Percentiles rank a stretch among this genome's conserved stretches.
Evolutionary conservation across 2,888 invertebrate genomes (phyloP).

Genomic region (Pollenia griseotomentosa): DNA sequence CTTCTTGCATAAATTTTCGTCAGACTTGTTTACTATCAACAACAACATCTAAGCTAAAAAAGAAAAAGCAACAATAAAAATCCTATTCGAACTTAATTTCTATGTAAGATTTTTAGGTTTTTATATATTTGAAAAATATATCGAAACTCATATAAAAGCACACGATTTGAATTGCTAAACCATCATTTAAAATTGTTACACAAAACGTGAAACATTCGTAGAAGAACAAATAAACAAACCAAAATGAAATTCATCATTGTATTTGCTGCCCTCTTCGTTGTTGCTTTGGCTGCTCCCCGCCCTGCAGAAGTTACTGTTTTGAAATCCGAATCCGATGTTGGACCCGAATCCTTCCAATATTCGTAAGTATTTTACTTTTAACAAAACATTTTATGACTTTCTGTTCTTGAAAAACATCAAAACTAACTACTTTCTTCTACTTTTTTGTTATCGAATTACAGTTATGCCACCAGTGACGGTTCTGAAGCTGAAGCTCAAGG

Average conservation of each 20-base stretch:
- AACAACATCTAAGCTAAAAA: background rate
- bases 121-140: conserved; percentile 3
- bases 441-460: conserved; percentile 45
- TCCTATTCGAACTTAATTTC: conserved; percentile 20
- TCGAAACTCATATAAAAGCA: conserved; percentile 57
- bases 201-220: conserved; percentile 43
- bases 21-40: conserved; percentile 14
- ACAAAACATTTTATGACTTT: background rate
- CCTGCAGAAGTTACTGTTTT: conserved; percentile 42
- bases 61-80: background rate
- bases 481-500: conserved; percentile 67
- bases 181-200: conserved; percentile 62
- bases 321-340: conserved; percentile 62
- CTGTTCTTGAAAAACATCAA: background rate
- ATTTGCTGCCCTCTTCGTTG: conserved; percentile 82
- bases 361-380: conserved; percentile 84
- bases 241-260: conserved; percentile 80
- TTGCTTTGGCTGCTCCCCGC: conserved; percentile 74
- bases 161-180: background rate
- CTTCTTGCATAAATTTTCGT: conserved; percentile 11
- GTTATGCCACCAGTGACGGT: conserved; percentile 78
- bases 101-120: background rate
- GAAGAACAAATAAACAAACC: conserved; percentile 36
- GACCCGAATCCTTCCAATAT: conserved; percentile 85
- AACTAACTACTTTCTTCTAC: background rate